Percentiles rank a stretch among this genome's conserved stretches.
These are phyloP conservation scores for Eledona agricola DNA, from an alignment of 2,888 invertebrate species.

Conservation along the genomic window DNA sequence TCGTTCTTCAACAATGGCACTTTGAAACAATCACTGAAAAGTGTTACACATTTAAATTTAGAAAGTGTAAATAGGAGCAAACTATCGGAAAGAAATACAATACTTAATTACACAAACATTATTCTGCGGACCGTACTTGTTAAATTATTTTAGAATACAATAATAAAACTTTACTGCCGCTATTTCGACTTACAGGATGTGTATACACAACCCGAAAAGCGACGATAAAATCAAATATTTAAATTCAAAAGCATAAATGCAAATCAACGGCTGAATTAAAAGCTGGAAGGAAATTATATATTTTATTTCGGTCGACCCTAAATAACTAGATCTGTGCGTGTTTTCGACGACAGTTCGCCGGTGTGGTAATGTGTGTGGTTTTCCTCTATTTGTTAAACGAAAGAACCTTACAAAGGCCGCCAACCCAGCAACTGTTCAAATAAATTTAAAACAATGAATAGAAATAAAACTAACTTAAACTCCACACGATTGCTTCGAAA, in stretches of 20 bases:
- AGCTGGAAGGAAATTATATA: constrained; percentile 31
- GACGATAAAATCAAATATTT: constrained; percentile 40
- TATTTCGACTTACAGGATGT: constrained; percentile 37
- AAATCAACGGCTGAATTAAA: constrained; percentile 33
- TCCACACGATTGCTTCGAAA: too few relatives aligned
- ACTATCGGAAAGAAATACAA: constrained; percentile 36
- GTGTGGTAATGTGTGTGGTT: too few relatives aligned
- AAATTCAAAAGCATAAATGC: constrained; percentile 38
- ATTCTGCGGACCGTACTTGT: constrained; percentile 36
- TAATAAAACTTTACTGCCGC: constrained; percentile 40
- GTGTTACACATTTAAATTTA: constrained; percentile 33
- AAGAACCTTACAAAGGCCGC: too few relatives aligned
- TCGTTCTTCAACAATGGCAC: constrained; percentile 14
- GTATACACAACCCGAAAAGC: constrained; percentile 35
- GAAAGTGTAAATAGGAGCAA: constrained; percentile 34
- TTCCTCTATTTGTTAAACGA: constrained; percentile 5
- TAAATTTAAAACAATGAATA: too few relatives aligned
- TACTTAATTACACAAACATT: constrained; percentile 40
- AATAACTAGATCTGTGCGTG: constrained; percentile 34
- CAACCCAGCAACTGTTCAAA: too few relatives aligned
- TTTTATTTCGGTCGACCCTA: constrained; percentile 29
- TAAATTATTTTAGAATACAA: constrained; percentile 40
- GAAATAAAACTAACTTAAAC: too few relatives aligned
- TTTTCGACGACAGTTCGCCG: constrained; percentile 23
- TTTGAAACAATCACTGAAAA: constrained; percentile 28